phyloP scores from a whole-genome alignment of 2,113 vertebrate species.

The Silurus asotus region DNA sequence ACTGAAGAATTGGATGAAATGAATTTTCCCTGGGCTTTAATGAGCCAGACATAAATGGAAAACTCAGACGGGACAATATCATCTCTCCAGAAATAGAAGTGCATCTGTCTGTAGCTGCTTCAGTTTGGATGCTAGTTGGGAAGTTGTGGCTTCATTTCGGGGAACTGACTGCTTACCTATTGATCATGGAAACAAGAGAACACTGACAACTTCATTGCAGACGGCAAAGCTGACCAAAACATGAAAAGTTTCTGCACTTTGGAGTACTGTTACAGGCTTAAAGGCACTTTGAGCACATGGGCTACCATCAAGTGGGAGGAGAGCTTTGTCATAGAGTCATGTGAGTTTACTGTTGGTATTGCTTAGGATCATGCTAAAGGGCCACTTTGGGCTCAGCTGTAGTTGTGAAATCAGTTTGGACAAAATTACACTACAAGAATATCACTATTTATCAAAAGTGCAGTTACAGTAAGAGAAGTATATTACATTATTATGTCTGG shows the following conservation, averaged over 20 bases:
- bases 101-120: constrained; percentile 27
- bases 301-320: neutral
- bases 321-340: neutral
- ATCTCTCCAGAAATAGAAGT: constrained; percentile 26
- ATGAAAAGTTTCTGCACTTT: constrained; percentile 14
- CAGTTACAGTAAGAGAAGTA: neutral
- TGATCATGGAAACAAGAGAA: constrained; percentile 49
- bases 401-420: neutral
- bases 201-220: constrained; percentile 25
- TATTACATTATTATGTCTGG: neutral
- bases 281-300: constrained; percentile 25
- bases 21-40: neutral
- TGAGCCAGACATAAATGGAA: constrained; percentile 15
- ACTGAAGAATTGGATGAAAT: constrained; percentile 4
- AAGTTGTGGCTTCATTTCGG: constrained; percentile 36
- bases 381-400: neutral
- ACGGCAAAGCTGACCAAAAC: constrained; percentile 34
- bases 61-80: neutral
- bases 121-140: constrained; percentile 34
- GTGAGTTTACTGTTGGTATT: neutral
- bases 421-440: neutral
- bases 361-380: neutral
- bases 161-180: constrained; percentile 45
- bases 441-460: neutral
- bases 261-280: constrained; percentile 32